These are phyloP conservation scores for Bombus pyrosoma DNA, from an alignment of 1,140 invertebrate genomes.

Conservation along the genomic window DNA sequence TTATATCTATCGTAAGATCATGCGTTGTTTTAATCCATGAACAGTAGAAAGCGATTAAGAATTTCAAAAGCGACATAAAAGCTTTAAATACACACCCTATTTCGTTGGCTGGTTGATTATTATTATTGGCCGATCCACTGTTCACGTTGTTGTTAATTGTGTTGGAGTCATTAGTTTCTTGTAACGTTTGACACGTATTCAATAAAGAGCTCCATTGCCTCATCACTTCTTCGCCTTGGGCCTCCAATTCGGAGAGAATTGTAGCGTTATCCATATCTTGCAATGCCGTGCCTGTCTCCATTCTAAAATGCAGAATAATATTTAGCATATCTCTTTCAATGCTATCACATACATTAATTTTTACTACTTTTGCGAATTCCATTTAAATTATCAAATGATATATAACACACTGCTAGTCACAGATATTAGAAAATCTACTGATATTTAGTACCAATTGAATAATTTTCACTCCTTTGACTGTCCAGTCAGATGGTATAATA, in stretches of 20 bases:
- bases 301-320: slow-evolving; percentile 66
- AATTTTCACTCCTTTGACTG: no score
- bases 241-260: slow-evolving; percentile 82
- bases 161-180: slow-evolving; percentile 71
- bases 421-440: no score
- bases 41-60: slow-evolving; percentile 16
- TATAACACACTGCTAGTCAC: no score
- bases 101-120: slow-evolving; percentile 74
- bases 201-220: slow-evolving; percentile 83
- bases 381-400: not conserved
- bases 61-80: slow-evolving; percentile 21
- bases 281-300: slow-evolving; percentile 80
- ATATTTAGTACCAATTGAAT: no score
- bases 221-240: slow-evolving; percentile 83
- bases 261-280: slow-evolving; percentile 83
- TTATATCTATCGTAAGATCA: slow-evolving; percentile 1
- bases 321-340: not conserved
- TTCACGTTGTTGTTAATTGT: slow-evolving; percentile 77
- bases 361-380: not conserved
- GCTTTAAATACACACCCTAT: slow-evolving; percentile 77
- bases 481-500: no score
- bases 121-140: slow-evolving; percentile 73
- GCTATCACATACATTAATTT: not conserved
- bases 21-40: slow-evolving; percentile 15
- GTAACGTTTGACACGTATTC: slow-evolving; percentile 76